Evolutionary conservation across 2,113 vertebrate genomes (phyloP).

Genomic region (Ascaphus truei): DNA sequence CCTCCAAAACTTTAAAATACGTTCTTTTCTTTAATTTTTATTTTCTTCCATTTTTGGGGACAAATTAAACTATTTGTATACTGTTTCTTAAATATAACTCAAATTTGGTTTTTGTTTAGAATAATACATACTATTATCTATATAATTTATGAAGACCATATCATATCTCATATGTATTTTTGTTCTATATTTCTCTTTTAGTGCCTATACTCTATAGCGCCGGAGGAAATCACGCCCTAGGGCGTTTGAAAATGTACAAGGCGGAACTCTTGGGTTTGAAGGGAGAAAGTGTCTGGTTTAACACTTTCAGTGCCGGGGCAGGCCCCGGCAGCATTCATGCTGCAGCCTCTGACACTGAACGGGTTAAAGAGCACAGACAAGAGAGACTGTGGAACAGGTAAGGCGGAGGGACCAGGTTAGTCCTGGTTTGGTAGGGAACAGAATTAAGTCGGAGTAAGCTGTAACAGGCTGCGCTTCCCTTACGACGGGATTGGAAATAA

Average conservation of each 20-base stretch:
- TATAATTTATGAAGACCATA: constrained; percentile 40
- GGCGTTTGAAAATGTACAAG: not conserved
- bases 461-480: too few species aligned
- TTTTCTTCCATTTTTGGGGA: constrained; percentile 41
- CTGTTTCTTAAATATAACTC: constrained; percentile 58
- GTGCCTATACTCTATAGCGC: constrained; percentile 6
- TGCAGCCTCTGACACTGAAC: too few species aligned
- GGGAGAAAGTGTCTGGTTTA: not conserved
- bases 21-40: too few species aligned
- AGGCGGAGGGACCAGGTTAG: too few species aligned
- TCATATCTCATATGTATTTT: constrained; percentile 29
- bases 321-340: too few species aligned
- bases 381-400: too few species aligned
- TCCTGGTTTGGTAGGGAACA: too few species aligned
- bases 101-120: constrained; percentile 50
- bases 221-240: too few species aligned
- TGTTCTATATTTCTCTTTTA: constrained; percentile 37
- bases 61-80: constrained; percentile 48
- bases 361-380: too few species aligned
- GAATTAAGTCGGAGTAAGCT: too few species aligned
- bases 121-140: constrained; percentile 48
- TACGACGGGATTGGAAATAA: too few species aligned
- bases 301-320: too few species aligned
- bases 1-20: constrained; percentile 53
- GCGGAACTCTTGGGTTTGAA: not conserved